These are phyloP conservation scores for Accipiter virgatus DNA, from an alignment of 2,113 vertebrate species.

Conservation along the genomic window DNA sequence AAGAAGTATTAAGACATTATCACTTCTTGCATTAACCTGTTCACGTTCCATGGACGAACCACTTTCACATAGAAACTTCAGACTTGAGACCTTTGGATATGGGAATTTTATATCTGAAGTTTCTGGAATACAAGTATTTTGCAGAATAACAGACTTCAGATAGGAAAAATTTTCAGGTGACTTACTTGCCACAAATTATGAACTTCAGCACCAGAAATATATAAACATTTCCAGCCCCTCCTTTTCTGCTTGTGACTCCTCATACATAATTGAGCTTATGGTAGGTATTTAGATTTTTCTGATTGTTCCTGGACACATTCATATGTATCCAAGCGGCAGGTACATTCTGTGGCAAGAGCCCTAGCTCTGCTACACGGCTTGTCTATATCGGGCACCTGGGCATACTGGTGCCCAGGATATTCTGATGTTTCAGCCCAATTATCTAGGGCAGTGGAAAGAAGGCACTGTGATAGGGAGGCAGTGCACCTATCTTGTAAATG, in stretches of 20 bases:
- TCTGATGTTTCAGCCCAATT: neutral
- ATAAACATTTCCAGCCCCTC: neutral
- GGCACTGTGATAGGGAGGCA: neutral
- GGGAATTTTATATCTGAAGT: neutral
- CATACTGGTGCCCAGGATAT: neutral
- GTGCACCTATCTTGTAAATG: neutral
- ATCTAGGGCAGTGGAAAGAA: neutral
- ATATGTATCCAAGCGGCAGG: neutral
- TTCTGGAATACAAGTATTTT: neutral
- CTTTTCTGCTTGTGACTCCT: neutral
- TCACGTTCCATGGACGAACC: neutral
- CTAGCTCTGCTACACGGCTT: neutral
- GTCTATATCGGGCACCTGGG: rapidly evolving
- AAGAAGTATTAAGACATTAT: conserved; percentile 12
- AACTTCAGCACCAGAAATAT: neutral
- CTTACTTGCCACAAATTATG: neutral
- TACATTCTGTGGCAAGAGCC: neutral
- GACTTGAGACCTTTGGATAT: neutral
- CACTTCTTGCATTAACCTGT: neutral
- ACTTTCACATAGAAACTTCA: conserved; percentile 25
- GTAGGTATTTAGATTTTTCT: neutral
- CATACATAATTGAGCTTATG: neutral
- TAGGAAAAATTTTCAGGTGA: neutral
- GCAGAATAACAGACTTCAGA: neutral
- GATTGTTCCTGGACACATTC: neutral